Percentiles rank a stretch among this genome's conserved stretches.
phyloP scores from a whole-genome alignment of 35 echinoderm and acorn worm genomes.

The Lytechinus pictus region DNA sequence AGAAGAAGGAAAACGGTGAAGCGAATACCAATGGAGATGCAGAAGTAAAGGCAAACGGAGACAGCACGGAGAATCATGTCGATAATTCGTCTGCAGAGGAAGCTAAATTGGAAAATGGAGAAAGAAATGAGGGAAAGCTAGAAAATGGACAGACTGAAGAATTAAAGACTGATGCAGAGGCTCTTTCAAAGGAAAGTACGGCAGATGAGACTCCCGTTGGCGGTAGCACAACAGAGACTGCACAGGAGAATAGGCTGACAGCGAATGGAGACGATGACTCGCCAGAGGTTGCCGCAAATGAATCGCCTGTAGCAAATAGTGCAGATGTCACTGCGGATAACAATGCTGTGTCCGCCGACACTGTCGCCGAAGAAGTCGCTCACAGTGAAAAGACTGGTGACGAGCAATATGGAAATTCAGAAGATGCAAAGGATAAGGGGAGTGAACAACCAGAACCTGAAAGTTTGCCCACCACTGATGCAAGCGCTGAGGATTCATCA shows the following conservation, averaged over 20 bases:
- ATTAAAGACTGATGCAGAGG: neutral
- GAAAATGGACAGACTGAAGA: neutral
- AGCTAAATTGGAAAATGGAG: neutral
- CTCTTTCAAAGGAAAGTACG: neutral
- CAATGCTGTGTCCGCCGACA: neutral
- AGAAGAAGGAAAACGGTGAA: slow-evolving; percentile 29
- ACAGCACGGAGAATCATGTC: neutral
- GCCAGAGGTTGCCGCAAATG: neutral
- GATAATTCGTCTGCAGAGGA: neutral
- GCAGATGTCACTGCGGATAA: neutral
- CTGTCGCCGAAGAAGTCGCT: neutral
- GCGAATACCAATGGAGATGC: slow-evolving; percentile 23
- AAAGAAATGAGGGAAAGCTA: neutral
- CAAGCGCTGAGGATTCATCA: neutral
- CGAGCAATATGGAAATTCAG: neutral
- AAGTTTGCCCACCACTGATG: neutral
- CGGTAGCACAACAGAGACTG: neutral
- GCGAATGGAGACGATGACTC: neutral
- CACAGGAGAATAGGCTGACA: neutral
- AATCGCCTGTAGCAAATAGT: neutral
- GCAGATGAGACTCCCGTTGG: neutral
- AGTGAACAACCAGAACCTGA: neutral
- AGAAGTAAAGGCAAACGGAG: neutral
- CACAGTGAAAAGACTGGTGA: neutral
- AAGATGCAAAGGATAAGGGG: neutral